Conservation (phyloP, 2,113 vertebrate genomes). For the Carettochelys insculpta region DNA sequence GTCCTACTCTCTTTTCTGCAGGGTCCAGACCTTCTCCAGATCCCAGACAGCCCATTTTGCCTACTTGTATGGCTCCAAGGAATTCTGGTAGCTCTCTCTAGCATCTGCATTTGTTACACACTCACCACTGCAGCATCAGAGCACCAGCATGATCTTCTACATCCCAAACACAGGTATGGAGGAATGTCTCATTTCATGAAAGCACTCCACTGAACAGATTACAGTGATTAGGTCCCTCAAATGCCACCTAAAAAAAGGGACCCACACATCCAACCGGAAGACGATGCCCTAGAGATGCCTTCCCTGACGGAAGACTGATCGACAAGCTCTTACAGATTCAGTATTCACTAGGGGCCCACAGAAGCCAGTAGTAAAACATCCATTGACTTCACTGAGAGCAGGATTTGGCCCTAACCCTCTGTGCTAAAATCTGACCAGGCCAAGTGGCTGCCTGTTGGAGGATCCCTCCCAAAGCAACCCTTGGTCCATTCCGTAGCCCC, state of each 20-base stretch:
- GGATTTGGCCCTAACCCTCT: not conserved
- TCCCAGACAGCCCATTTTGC: not conserved
- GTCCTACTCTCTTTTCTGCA: not conserved
- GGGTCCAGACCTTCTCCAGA: not conserved
- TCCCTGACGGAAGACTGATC: not conserved
- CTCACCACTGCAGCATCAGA: not conserved
- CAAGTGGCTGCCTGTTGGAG: not conserved
- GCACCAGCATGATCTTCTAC: not conserved
- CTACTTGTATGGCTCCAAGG: not conserved
- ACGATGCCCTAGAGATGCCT: not conserved
- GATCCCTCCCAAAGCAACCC: not conserved
- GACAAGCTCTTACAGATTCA: not conserved
- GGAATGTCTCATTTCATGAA: not conserved
- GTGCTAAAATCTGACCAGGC: not conserved
- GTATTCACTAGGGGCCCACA: not conserved
- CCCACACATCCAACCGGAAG: not conserved
- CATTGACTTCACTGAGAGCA: not conserved
- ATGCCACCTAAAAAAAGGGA: not conserved
- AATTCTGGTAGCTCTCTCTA: not conserved
- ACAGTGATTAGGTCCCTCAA: not conserved
- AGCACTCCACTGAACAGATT: not conserved
- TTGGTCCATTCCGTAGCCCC: not conserved
- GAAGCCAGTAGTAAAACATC: not conserved
- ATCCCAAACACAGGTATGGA: not conserved
- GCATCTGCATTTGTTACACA: not conserved